Evolutionary conservation across 2,888 invertebrate species (phyloP).

Genomic region (Timema cristinae): DNA sequence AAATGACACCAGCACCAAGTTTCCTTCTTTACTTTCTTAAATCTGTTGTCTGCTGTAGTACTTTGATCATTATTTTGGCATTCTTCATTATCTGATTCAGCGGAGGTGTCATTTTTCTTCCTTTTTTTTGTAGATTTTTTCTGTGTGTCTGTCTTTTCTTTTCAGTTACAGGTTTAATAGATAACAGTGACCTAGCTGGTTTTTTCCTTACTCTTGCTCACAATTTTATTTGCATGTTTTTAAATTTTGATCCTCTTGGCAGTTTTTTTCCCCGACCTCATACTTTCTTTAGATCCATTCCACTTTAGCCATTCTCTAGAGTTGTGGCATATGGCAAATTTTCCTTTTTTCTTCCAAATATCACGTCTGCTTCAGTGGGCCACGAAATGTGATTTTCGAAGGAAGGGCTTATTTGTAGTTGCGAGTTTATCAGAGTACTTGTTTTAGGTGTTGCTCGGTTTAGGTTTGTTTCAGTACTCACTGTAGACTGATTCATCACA

Average conservation of each 20-base stretch:
- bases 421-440: no score
- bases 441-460: no score
- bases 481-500: no score
- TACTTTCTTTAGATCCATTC: background rate
- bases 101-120: background rate
- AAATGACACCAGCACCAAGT: constrained; percentile 12
- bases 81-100: constrained; percentile 7
- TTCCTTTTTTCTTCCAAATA: no score
- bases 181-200: background rate
- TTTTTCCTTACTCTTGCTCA: background rate
- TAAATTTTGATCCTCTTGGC: background rate
- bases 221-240: constrained; percentile 2
- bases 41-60: background rate
- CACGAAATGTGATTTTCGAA: no score
- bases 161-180: background rate
- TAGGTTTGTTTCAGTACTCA: no score
- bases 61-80: constrained; percentile 1
- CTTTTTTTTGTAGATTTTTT: background rate
- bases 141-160: background rate
- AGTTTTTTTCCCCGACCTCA: background rate
- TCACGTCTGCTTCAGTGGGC: no score
- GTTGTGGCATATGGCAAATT: no score
- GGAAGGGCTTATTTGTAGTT: no score
- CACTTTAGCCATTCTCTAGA: no score
- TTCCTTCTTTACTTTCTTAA: background rate